These are phyloP conservation scores for Hofmannophila pseudospretella DNA, from an alignment of 2,888 invertebrate species.

Conservation along the genomic window DNA sequence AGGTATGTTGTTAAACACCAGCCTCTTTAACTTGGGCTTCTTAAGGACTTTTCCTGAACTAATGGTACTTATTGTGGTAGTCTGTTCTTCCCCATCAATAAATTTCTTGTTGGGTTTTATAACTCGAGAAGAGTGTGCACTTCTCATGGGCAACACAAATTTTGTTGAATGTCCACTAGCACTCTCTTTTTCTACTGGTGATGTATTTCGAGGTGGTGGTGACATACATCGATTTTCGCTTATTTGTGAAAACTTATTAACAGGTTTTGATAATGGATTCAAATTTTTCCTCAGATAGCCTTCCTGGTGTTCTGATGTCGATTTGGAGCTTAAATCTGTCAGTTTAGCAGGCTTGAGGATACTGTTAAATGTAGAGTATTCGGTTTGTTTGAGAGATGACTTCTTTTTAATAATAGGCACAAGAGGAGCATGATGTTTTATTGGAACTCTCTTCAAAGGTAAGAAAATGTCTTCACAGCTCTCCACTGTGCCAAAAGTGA, in stretches of 20 bases:
- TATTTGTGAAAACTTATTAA: slow-evolving; percentile 68
- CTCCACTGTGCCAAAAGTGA: slow-evolving; percentile 81
- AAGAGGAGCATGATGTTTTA: slow-evolving; percentile 79
- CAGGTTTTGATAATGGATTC: slow-evolving; percentile 66
- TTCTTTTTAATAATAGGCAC: slow-evolving; percentile 81
- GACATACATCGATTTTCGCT: slow-evolving; percentile 66
- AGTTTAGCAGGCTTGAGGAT: slow-evolving; percentile 80
- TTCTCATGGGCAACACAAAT: slow-evolving; percentile 88
- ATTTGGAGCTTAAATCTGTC: slow-evolving; percentile 79
- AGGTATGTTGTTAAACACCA: slow-evolving; percentile 64
- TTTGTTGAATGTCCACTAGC: slow-evolving; percentile 57
- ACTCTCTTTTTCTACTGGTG: slow-evolving; percentile 57
- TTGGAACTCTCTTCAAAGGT: slow-evolving; percentile 74
- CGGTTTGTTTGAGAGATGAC: slow-evolving; percentile 74
- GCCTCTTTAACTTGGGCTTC: slow-evolving; percentile 67
- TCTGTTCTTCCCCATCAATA: slow-evolving; percentile 81
- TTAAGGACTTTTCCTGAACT: slow-evolving; percentile 65
- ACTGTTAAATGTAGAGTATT: slow-evolving; percentile 76
- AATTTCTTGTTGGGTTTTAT: slow-evolving; percentile 93
- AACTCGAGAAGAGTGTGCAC: slow-evolving; percentile 90
- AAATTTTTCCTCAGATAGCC: slow-evolving; percentile 67
- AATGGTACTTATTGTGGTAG: slow-evolving; percentile 37
- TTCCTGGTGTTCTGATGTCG: slow-evolving; percentile 70
- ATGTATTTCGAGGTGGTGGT: slow-evolving; percentile 61
- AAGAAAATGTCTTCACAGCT: slow-evolving; percentile 79